A percentile compares a stretch with the other conserved stretches of the same genome.
These are phyloP conservation scores for Paguma larvata DNA, from an alignment of 2,797 vertebrate genomes.

Conservation along the genomic window DNA sequence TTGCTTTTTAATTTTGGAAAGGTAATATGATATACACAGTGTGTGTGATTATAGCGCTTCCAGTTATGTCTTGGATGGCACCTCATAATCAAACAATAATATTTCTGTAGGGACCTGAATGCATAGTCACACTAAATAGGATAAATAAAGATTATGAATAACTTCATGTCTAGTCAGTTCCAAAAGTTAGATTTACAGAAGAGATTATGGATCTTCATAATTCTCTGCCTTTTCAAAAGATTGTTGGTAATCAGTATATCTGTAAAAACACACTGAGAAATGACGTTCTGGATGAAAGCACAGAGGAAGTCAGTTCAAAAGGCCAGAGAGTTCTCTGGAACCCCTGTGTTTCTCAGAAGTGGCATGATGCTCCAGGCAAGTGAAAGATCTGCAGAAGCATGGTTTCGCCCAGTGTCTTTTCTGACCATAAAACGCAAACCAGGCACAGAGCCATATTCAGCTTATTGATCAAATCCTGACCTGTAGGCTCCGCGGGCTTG, in stretches of 20 bases:
- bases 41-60: neutral
- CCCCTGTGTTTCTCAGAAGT: neutral
- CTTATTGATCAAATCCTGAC: neutral
- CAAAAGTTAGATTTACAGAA: neutral
- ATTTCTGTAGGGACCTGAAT: neutral
- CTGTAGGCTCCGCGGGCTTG: neutral
- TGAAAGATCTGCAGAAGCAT: neutral
- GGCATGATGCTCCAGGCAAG: neutral
- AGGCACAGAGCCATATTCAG: neutral
- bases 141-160: neutral
- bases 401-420: neutral
- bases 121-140: neutral
- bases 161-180: neutral
- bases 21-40: neutral
- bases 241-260: neutral
- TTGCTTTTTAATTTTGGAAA: neutral
- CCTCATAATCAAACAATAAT: neutral
- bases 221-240: neutral
- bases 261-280: neutral
- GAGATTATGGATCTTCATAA: neutral
- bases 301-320: neutral
- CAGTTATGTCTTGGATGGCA: no score
- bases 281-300: neutral
- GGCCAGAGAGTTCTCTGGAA: neutral
- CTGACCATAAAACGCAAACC: neutral